Percentiles rank a stretch among this genome's conserved stretches.
phyloP scores from a whole-genome alignment of 37 sponge, comb jelly and placozoan species.

The Ianthella basta region DNA sequence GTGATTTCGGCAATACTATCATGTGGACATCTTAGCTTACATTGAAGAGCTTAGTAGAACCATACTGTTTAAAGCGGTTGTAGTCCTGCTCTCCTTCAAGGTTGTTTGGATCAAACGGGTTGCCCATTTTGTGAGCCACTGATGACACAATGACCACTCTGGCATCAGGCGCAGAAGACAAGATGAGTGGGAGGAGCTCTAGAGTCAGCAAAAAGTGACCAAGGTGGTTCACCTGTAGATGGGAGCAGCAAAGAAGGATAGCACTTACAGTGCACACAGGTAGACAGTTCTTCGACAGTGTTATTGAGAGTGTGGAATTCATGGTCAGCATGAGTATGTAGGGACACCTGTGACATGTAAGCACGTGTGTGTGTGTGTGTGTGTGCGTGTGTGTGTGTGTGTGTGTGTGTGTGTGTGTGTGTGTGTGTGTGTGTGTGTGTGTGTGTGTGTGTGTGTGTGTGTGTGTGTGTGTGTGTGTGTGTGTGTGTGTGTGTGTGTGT shows the following conservation, averaged over 20 bases:
- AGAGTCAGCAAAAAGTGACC: constrained; percentile 64
- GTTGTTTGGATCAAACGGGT: constrained; percentile 43
- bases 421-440: not conserved
- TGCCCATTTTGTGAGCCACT: not conserved
- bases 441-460: not conserved
- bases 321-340: too few species aligned
- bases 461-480: not conserved
- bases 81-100: constrained; percentile 45
- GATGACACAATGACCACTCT: constrained; percentile 73
- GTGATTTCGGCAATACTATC: too few species aligned
- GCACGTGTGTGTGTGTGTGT: too few species aligned
- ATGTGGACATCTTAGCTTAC: constrained; percentile 39
- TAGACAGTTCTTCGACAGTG: too few species aligned
- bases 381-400: too few species aligned
- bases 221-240: constrained; percentile 61
- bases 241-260: too few species aligned
- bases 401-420: too few species aligned
- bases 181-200: constrained; percentile 64
- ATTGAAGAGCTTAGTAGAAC: constrained; percentile 53
- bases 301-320: too few species aligned
- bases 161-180: constrained; percentile 47
- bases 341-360: not conserved
- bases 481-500: constrained; percentile 5
- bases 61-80: constrained; percentile 31
- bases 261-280: too few species aligned